phyloP scores from a whole-genome alignment of 1,140 invertebrate species.

The Drosophila funebris region DNA sequence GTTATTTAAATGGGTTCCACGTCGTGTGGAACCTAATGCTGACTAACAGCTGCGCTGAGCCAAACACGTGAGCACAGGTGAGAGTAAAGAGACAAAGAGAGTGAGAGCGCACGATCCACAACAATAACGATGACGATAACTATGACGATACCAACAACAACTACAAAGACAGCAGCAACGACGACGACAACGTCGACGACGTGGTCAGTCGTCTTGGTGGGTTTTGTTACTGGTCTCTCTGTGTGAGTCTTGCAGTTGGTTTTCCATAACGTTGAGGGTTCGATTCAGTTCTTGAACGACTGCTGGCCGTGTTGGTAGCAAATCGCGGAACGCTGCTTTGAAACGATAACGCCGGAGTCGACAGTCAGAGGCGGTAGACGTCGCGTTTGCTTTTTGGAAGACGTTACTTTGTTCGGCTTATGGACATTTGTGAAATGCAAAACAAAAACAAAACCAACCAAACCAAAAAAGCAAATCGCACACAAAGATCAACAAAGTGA shows the following conservation, averaged over 20 bases:
- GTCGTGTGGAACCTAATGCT: slow-evolving; percentile 21
- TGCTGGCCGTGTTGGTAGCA: slow-evolving; percentile 57
- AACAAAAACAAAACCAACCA: slow-evolving; percentile 27
- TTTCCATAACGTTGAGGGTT: slow-evolving; percentile 31
- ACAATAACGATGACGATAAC: slow-evolving; percentile 26
- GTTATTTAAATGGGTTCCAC: slow-evolving; percentile 31
- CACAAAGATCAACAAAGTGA: slow-evolving; percentile 46
- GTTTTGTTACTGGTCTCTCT: slow-evolving; percentile 9
- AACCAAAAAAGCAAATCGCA: slow-evolving; percentile 14
- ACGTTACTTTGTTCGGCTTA: slow-evolving; percentile 45
- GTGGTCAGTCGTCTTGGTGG: slow-evolving; percentile 12
- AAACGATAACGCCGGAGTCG: slow-evolving; percentile 16
- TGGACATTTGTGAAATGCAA: slow-evolving; percentile 55
- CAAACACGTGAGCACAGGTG: slow-evolving; percentile 34
- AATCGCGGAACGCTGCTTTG: slow-evolving; percentile 37
- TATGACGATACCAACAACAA: slow-evolving; percentile 14
- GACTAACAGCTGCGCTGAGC: slow-evolving; percentile 33
- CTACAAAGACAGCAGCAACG: background rate
- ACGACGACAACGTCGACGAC: slow-evolving; percentile 8
- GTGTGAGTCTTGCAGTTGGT: slow-evolving; percentile 42
- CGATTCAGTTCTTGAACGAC: slow-evolving; percentile 58
- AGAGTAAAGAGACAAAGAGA: slow-evolving; percentile 14
- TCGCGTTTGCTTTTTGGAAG: slow-evolving; percentile 36
- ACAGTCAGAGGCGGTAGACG: slow-evolving; percentile 31
- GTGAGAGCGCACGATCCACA: slow-evolving; percentile 48